Evolutionary conservation across 2,113 vertebrate genomes (phyloP).

Genomic region (Coregonus clupeaformis): DNA sequence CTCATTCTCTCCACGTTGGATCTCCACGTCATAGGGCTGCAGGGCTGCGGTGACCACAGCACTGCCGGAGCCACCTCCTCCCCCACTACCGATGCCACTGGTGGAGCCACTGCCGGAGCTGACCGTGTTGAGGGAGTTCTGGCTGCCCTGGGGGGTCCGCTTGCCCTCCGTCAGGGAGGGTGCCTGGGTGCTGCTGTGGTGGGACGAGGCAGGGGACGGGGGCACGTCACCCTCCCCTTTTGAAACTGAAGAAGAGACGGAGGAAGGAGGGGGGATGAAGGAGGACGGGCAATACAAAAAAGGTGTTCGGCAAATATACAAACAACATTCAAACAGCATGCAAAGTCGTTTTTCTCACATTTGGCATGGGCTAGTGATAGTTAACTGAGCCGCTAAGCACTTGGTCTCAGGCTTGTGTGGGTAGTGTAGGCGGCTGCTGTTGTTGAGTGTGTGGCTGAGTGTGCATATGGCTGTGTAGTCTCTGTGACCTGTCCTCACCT

Average conservation of each 20-base stretch:
- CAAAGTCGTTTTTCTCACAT: too few species aligned
- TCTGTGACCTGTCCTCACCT: constrained; percentile 68
- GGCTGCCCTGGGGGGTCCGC: constrained; percentile 94
- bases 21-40: constrained; percentile 96
- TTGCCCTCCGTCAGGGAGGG: constrained; percentile 95
- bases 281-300: background rate
- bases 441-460: background rate
- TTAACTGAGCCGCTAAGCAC: too few species aligned
- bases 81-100: constrained; percentile 88
- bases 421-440: background rate
- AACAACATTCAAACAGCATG: too few species aligned
- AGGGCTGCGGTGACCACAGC: constrained; percentile 77
- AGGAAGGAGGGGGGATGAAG: too few species aligned
- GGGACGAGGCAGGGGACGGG: constrained; percentile 91
- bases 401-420: background rate
- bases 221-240: constrained; percentile 91
- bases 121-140: constrained; percentile 96
- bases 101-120: constrained; percentile 97
- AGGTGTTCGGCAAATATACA: too few species aligned
- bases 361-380: too few species aligned
- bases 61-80: constrained; percentile 81
- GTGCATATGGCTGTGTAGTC: background rate
- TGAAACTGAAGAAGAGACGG: constrained; percentile 69
- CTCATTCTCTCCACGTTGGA: constrained; percentile 91
- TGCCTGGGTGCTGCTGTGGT: constrained; percentile 95